These are phyloP conservation scores for Chionoecetes opilio DNA, from an alignment of 1,140 invertebrate genomes.

Conservation along the genomic window DNA sequence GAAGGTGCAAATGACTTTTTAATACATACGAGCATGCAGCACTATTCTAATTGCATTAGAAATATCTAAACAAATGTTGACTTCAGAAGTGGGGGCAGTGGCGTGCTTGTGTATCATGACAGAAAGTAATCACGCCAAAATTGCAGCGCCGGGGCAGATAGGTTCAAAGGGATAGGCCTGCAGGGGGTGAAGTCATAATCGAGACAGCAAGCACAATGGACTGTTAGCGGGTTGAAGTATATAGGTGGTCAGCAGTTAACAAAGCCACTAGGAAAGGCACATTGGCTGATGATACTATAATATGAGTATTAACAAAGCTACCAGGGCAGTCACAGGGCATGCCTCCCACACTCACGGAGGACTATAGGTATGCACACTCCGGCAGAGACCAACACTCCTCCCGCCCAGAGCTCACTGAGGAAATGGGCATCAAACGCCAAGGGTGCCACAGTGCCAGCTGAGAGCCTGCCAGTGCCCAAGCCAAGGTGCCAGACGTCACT, in stretches of 20 bases:
- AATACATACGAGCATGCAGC: too few species aligned
- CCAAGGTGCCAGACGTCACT: constrained; percentile 2
- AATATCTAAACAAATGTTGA: too few species aligned
- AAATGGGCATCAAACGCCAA: neutral
- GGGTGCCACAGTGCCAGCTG: neutral
- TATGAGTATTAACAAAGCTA: too few species aligned
- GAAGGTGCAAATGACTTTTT: too few species aligned
- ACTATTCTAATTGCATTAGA: too few species aligned
- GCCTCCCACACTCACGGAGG: neutral
- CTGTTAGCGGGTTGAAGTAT: neutral
- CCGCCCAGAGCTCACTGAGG: neutral
- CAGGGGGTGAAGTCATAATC: neutral
- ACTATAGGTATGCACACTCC: neutral
- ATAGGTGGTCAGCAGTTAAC: neutral
- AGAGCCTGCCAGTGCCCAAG: neutral
- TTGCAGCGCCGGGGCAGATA: neutral
- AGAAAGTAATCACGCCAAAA: too few species aligned
- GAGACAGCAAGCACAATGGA: neutral
- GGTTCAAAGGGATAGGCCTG: neutral
- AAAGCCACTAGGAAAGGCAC: neutral
- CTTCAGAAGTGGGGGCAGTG: too few species aligned
- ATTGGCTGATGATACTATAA: neutral
- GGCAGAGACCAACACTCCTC: neutral
- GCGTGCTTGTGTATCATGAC: too few species aligned
- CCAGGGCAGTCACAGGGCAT: neutral